Conservation (phyloP, 2,797 vertebrate genomes). For the Mormyrus hasselquistii region DNA sequence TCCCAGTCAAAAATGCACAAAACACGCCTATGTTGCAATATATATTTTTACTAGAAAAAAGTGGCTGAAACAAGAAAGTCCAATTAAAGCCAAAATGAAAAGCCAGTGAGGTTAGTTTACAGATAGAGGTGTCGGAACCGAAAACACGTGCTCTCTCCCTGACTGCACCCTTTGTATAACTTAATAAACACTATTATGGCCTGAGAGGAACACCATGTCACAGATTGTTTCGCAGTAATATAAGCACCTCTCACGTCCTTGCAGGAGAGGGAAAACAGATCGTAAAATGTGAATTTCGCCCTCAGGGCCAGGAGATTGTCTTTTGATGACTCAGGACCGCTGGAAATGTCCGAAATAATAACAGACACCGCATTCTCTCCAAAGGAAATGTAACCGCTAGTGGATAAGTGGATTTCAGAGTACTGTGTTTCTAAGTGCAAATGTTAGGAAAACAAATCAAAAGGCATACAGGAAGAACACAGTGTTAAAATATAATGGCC, state of each 20-base stretch:
- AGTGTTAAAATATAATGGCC: conserved; percentile 25
- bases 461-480: conserved; percentile 26
- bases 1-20: conserved; percentile 44
- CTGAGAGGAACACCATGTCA: conserved; percentile 22
- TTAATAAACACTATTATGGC: conserved; percentile 12
- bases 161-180: not conserved
- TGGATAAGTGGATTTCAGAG: conserved; percentile 5
- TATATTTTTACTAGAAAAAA: conserved; percentile 64
- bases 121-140: conserved; percentile 25
- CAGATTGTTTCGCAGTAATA: conserved; percentile 13
- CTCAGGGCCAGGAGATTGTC: conserved; percentile 10
- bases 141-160: not conserved
- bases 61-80: conserved; percentile 50
- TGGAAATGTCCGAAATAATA: not conserved
- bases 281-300: not conserved
- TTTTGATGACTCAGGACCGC: not conserved
- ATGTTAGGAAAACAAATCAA: conserved; percentile 10
- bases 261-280: conserved; percentile 19
- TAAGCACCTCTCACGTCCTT: conserved; percentile 29
- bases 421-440: conserved; percentile 11
- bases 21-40: conserved; percentile 40
- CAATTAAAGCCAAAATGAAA: conserved; percentile 42
- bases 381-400: not conserved
- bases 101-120: conserved; percentile 34
- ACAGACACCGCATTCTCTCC: not conserved